A percentile compares a stretch with the other conserved stretches of the same genome.
phyloP scores from a whole-genome alignment of 2,797 vertebrate species.

The Scarus forsteni region DNA sequence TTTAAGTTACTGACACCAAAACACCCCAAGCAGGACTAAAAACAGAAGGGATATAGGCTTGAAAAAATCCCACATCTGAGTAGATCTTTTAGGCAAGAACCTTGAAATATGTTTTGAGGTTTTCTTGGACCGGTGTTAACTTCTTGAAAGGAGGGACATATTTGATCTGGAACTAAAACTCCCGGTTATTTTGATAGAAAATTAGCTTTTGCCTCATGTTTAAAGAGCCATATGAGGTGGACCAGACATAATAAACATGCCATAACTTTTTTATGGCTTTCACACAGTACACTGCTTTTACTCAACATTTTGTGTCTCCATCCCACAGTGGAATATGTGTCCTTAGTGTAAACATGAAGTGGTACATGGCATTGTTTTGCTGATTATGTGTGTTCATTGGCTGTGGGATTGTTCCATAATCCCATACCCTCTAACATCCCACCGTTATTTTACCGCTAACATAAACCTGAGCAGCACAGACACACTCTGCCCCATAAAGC shows the following conservation, averaged over 20 bases:
- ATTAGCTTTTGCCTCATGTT: not conserved
- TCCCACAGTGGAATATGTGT: slow-evolving; percentile 37
- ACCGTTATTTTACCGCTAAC: slow-evolving; percentile 34
- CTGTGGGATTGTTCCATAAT: slow-evolving; percentile 18
- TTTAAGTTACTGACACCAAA: no score
- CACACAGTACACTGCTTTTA: slow-evolving; percentile 24
- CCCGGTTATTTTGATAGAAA: no score
- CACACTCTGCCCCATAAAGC: slow-evolving; percentile 49
- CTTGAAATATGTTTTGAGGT: no score
- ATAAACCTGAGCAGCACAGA: slow-evolving; percentile 36
- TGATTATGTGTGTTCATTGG: slow-evolving; percentile 3
- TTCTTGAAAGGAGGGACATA: no score
- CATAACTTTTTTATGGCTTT: slow-evolving; percentile 12
- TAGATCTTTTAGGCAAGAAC: no score
- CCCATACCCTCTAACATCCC: slow-evolving; percentile 34
- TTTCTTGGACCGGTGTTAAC: no score
- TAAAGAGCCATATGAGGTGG: slow-evolving; percentile 1
- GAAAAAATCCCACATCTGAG: no score
- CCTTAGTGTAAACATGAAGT: slow-evolving; percentile 30
- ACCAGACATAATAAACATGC: not conserved
- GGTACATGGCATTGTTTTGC: slow-evolving; percentile 3
- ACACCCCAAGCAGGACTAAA: no score
- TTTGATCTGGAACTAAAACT: no score
- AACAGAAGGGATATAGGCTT: no score
- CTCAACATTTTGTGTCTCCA: slow-evolving; percentile 33